A percentile compares a stretch with the other conserved stretches of the same genome.
These are phyloP conservation scores for Brachyistius frenatus DNA, from an alignment of 2,113 vertebrate genomes.

Conservation along the genomic window DNA sequence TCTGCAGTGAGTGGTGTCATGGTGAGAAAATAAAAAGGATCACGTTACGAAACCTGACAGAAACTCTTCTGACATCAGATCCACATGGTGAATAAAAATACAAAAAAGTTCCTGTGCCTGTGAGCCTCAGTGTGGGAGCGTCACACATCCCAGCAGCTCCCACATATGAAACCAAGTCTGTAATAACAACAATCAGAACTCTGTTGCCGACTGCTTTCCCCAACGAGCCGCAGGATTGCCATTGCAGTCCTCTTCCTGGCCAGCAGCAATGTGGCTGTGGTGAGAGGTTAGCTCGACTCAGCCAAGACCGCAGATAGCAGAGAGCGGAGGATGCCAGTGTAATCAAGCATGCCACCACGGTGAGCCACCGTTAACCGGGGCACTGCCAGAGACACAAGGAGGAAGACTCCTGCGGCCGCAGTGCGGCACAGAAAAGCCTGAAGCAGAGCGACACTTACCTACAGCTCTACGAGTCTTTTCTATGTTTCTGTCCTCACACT, in stretches of 20 bases:
- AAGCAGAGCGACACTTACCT: conserved; percentile 55
- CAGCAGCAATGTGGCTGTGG: conserved; percentile 65
- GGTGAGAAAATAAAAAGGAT: conserved; percentile 24
- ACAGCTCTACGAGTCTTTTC: conserved; percentile 69
- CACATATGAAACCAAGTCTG: conserved; percentile 50
- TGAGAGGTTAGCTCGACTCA: conserved; percentile 81
- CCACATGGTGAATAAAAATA: conserved; percentile 2
- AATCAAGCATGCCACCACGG: conserved; percentile 83
- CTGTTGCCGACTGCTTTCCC: conserved; percentile 37
- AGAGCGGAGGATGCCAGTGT: conserved; percentile 87
- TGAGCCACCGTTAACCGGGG: conserved; percentile 42
- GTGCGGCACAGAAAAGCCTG: conserved; percentile 68
- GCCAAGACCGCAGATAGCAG: conserved; percentile 77
- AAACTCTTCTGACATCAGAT: conserved; percentile 34
- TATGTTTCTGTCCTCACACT: conserved; percentile 79
- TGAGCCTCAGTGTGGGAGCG: conserved; percentile 35
- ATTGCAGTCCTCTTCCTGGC: conserved; percentile 59
- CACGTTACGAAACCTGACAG: not conserved
- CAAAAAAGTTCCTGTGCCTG: conserved; percentile 14
- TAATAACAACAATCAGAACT: conserved; percentile 43
- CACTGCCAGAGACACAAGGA: conserved; percentile 64
- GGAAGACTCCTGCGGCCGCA: conserved; percentile 63
- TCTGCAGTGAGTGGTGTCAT: not conserved
- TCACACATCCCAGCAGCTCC: conserved; percentile 40
- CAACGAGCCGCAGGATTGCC: conserved; percentile 51